Base-by-base conservation (phyloP, 2,888 invertebrate species). In the Tenthredo amoena region DNA sequence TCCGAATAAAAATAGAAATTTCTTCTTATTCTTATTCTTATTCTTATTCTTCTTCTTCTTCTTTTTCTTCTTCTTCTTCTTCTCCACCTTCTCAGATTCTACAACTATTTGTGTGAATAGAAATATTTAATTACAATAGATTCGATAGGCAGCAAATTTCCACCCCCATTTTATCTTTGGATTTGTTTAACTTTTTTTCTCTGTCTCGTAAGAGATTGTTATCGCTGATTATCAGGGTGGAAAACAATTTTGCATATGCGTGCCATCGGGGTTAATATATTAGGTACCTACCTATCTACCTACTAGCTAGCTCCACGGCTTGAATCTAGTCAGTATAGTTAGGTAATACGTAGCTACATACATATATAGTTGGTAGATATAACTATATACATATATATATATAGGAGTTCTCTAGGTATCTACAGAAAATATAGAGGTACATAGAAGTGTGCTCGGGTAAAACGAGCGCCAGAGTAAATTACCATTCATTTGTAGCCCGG, bases 401-500 rank as follows among this genome's bases (percentile, higher is more conserved):
- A 47, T 43, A 47, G 40, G 12, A 18, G 26, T 76, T 21, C 47
- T 47, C 34, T 26, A 26, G 76, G 40, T 21, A 76, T 76, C 43
- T 47, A 76, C 43, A 26, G 77, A 81, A 62, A 81, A 62, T 81
- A 81, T 55, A 77, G 77, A 55, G 26, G 81, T 81, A 81, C 81
- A 81, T 81, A 81, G 58, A 68, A 83, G 71, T 81, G 81, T 40
- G 83, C 83, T 65, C 83, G 77, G 84, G 86, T 68, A 87, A 85
- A 86, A 87, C 86, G 85, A 84, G 74, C 86, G 43, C 81, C 86
- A 86, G 85, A 86, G 86, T 87, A 87, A 88, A 88, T 88, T 88
- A 88, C 87, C 87, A 87, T 88, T 89, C 84, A 82, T 87, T 87
- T 86, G 86, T 87, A 86, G 85, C 84, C 79, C 76, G 87, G 87